Base-by-base conservation (phyloP, 92 coral and sea anemone genomes). In the Scolanthus callimorphus region DNA sequence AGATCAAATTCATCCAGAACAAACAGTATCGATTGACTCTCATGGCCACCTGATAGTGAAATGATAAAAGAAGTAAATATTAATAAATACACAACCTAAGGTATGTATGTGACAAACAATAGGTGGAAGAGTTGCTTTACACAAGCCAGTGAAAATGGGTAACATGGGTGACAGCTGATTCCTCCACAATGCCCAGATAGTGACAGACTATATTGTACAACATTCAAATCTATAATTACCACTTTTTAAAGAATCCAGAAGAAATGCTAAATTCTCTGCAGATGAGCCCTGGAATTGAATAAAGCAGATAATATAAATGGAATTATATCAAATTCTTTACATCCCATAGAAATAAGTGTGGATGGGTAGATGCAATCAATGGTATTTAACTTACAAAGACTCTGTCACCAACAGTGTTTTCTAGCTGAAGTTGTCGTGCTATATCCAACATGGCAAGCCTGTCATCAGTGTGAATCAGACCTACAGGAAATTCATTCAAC, bases 391-490 rank as follows among this genome's bases (percentile, higher is more conserved):
- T 60, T 80, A 92, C 98, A 80, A 92, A 92, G 23, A 92, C 96
- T 84, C 83, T 84, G 63, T 92, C 96, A 46, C 98, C 98, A 30
- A 92, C 92, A 44, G 91, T 77, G 62, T 92, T 92, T 65, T 92
- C 98, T 22, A 92, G 66, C 58, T 88, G 92, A 22, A 92, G 80
- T 50, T 92, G 98, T 29, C 91, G 82, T 44, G 98, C 88, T 58
- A 92, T 92, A 51, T 92, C 90, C 53, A 83, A 57, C 55, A 92
- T 71, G 24, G 98, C 96, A 43, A 85, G 72, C 41, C 91, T 60
- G 65, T 92, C 98, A 66, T 92, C 94, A 60, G 98, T 88, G 64
- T 92, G 96, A 24, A 88, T 85, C 31, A 92, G 85, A 49, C 98
- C 98, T 92, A 47, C 1, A 28, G 31, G n/a, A 24, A 2, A 71